Conservation (phyloP, 2,888 invertebrate genomes). For the Malthinus flaveolus region DNA sequence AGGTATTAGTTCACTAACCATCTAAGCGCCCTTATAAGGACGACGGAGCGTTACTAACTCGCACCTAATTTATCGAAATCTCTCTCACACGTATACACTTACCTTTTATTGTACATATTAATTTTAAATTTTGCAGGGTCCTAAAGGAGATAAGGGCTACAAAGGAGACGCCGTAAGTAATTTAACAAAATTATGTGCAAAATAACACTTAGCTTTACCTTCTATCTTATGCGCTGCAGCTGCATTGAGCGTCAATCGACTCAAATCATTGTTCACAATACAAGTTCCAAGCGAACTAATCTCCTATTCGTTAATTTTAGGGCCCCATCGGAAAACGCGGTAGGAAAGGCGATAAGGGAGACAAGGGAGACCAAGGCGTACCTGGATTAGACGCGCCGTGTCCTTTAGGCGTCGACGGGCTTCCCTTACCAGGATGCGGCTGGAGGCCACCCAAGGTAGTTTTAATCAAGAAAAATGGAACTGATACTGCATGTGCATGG, state of each 20-base stretch:
- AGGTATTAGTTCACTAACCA: constrained; percentile 62
- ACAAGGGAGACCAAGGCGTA: constrained; percentile 94
- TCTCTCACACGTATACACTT: no score
- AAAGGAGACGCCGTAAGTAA: constrained; percentile 81
- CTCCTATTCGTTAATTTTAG: constrained; percentile 55
- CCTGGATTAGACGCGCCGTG: constrained; percentile 99
- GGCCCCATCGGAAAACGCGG: constrained; percentile 89
- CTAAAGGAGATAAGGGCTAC: constrained; percentile 86
- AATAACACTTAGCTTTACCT: constrained; percentile 1
- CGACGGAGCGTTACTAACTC: no score
- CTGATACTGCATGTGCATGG: constrained; percentile 20
- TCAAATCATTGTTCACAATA: neutral
- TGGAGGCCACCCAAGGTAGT: constrained; percentile 86
- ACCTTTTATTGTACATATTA: neutral
- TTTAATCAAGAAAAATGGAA: constrained; percentile 1
- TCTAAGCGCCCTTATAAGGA: neutral
- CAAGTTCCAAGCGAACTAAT: neutral
- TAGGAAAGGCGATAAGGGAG: constrained; percentile 88
- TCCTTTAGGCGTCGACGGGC: constrained; percentile 92
- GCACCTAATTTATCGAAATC: no score
- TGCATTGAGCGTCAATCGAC: neutral
- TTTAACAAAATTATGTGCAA: neutral
- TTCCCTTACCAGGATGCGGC: constrained; percentile 94
- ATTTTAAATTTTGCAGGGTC: constrained; percentile 66
- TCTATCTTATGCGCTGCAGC: constrained; percentile 12